Percentiles rank a stretch among this genome's conserved stretches.
These are phyloP conservation scores for Picus viridis DNA, from an alignment of 2,797 vertebrate genomes.

Conservation along the genomic window DNA sequence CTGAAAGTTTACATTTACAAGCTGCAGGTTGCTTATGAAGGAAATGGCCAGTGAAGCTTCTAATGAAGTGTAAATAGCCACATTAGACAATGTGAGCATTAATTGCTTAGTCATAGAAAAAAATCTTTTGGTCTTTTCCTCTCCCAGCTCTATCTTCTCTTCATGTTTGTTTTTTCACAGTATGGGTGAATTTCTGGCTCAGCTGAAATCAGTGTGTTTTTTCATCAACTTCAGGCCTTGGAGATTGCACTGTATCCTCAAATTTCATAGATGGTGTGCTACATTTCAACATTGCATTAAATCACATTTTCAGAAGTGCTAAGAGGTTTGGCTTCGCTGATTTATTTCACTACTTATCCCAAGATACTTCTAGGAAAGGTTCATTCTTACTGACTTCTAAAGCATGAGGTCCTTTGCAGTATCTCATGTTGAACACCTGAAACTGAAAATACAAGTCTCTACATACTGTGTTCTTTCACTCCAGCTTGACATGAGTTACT, in stretches of 20 bases:
- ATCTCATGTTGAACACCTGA: background rate
- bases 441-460: background rate
- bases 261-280: background rate
- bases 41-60: background rate
- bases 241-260: background rate
- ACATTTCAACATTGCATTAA: background rate
- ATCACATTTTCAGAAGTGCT: background rate
- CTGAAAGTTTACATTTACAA: background rate
- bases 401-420: background rate
- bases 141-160: background rate
- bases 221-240: background rate
- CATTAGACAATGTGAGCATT: background rate
- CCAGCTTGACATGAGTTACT: background rate
- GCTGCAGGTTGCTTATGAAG: background rate
- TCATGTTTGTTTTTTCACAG: background rate
- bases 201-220: background rate
- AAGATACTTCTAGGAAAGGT: background rate
- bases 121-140: background rate
- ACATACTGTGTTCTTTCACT: background rate
- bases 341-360: background rate
- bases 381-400: background rate
- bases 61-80: background rate
- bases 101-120: background rate
- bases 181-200: background rate
- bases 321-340: background rate